These are phyloP conservation scores for Agrotis puta DNA, from an alignment of 2,888 invertebrate species.

Conservation along the genomic window DNA sequence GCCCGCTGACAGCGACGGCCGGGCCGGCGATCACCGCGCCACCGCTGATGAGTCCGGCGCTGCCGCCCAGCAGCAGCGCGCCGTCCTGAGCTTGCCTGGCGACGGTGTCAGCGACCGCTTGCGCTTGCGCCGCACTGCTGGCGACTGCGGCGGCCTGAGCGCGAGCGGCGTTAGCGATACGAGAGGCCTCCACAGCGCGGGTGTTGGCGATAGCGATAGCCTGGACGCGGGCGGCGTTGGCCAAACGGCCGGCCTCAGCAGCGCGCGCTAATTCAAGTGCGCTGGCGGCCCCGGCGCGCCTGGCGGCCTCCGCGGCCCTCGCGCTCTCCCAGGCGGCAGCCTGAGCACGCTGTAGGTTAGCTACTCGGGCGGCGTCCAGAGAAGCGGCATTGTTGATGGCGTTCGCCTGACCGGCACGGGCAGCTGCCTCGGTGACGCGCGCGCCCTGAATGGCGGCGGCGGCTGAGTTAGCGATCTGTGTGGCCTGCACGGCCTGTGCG, in stretches of 20 bases:
- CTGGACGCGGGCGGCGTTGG: constrained; percentile 85
- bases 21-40: constrained; percentile 56
- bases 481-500: constrained; percentile 86
- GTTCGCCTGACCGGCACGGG: constrained; percentile 83
- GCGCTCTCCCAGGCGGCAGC: constrained; percentile 87
- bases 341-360: constrained; percentile 86
- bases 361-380: constrained; percentile 84
- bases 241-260: constrained; percentile 73
- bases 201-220: constrained; percentile 86
- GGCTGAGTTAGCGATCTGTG: constrained; percentile 85
- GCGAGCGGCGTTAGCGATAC: constrained; percentile 78
- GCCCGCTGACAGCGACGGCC: constrained; percentile 66
- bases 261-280: constrained; percentile 67
- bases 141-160: constrained; percentile 67
- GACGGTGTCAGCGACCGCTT: constrained; percentile 67
- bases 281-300: constrained; percentile 73
- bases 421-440: constrained; percentile 85
- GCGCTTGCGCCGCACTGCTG: constrained; percentile 66
- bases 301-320: constrained; percentile 84
- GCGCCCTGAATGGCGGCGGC: constrained; percentile 87
- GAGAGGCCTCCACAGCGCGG: constrained; percentile 85
- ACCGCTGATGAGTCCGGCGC: constrained; percentile 53
- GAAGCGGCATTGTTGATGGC: constrained; percentile 87
- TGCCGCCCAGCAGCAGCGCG: constrained; percentile 78
- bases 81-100: constrained; percentile 81